Evolutionary conservation across 1,140 invertebrate species (phyloP), one percentile per base, ranked within the genome.

Genomic region (Penaeus vannamei): DNA sequence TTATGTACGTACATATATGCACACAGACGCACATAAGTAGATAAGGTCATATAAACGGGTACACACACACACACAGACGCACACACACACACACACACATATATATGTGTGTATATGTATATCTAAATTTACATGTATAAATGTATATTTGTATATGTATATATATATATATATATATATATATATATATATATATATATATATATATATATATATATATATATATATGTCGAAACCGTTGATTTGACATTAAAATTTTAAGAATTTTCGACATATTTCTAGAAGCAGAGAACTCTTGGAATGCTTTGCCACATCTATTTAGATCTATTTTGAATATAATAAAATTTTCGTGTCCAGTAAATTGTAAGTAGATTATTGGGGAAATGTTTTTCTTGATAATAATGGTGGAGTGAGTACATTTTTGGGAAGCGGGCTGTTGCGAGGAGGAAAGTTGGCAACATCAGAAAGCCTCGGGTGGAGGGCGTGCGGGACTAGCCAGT

Each of bases 1-100:
- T n/a, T n/a, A n/a, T 76, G 22, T 76, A 76, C 32, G n/a, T 76
- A 32, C 10, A 76, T 32, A 32, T 32, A 76, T 76, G n/a, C n/a
- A 76, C n/a, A 76, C n/a, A 76, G 20, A 32, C n/a, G n/a, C 12
- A 29, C n/a, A 26, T 72, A 26, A 3, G 42, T 42, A 42, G 1
- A 42, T 7, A 8, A 1, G 26, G 1, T 1, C 42, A 79, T 79
- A 79, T 79, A 36, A 53, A 53, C 36, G 36, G 10, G n/a, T 36
- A 79, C n/a, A 79, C n/a, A 79, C n/a, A 79, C 12, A 53, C n/a
- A 79, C n/a, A 79, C n/a, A 79, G 1, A 79, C n/a, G 36, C 12
- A 79, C n/a, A 79, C n/a, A 79, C n/a, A 79, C n/a, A 79, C n/a
- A 79, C n/a, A 79, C n/a, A 79, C n/a, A 79, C n/a, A 79, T 36